Base-by-base conservation (phyloP, 2,113 vertebrate species). In the Aldabrachelys gigantea region DNA sequence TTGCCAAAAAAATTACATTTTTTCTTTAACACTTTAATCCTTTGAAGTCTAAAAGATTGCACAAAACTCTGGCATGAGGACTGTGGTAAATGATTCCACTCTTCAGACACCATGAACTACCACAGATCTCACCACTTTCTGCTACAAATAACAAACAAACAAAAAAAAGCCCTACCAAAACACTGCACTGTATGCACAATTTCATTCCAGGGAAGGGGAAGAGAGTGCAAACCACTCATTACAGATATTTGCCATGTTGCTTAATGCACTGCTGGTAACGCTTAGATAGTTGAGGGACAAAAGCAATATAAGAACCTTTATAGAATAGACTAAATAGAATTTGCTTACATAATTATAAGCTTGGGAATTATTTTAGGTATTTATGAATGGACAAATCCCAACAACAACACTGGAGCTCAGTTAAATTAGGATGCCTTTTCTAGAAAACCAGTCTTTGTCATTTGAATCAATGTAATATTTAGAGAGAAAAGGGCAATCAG, bases 391-490 rank as follows among this genome's bases (percentile, higher is more conserved):
- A 90, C 90, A 94, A 89, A 19, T 90, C 89, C 49, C 5, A 38
- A 93, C 25, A 91, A 95, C 85, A 84, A 94, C 75, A 93, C 11
- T 85, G 38, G 86, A 83, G 78, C 35, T 75, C 89, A 94, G 82
- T 94, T 96, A 91, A 93, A 94, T 94, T 88, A 95, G 92, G 89
- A 96, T 65, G 10, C 22, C 75, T 81, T 93, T 92, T 93, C 88
- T 87, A 94, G 82, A 91, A 96, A 96, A 90, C 89, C 85, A 90
- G 56, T 96, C 62, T 95, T 93, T 89, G 84, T 86, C 10, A 2
- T 92, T 95, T 94, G 89, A 94, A 93, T 91, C 85, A 92, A 94
- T 91, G 89, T 35, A 75, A 44, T 11, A 25, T 44, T 76, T 76
- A 86, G 69, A 95, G 72, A 88, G 49, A 92, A 95, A 86, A 94